A percentile compares a stretch with the other conserved stretches of the same genome.
phyloP scores from a whole-genome alignment of 2,888 invertebrate species.

The Teleogryllus oceanicus region DNA sequence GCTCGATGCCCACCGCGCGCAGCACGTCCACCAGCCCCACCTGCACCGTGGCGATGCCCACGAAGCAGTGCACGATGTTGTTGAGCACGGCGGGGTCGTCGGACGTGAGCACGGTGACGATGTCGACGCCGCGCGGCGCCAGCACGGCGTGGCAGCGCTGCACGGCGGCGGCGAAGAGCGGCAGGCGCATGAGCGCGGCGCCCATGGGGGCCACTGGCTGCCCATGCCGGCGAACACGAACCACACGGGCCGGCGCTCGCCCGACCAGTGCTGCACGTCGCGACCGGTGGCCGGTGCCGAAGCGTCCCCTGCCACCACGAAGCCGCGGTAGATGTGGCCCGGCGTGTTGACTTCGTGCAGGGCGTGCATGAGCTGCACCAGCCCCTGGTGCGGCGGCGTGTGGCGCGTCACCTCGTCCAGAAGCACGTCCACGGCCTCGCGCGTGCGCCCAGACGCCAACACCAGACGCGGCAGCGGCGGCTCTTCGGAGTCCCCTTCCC shows the following conservation, averaged over 20 bases:
- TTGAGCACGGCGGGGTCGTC: slow-evolving; percentile 60
- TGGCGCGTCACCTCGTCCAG: slow-evolving; percentile 51
- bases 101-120: slow-evolving; percentile 60
- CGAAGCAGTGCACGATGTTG: slow-evolving; percentile 67
- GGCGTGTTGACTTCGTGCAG: slow-evolving; percentile 44
- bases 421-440: slow-evolving; percentile 67
- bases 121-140: slow-evolving; percentile 60
- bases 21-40: slow-evolving; percentile 62
- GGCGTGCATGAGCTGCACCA: slow-evolving; percentile 51
- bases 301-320: slow-evolving; percentile 37
- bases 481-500: background rate
- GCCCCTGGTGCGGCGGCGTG: slow-evolving; percentile 43
- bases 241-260: slow-evolving; percentile 70
- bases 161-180: slow-evolving; percentile 69
- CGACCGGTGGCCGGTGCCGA: background rate
- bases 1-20: slow-evolving; percentile 56
- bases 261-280: slow-evolving; percentile 56
- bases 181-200: slow-evolving; percentile 66
- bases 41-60: slow-evolving; percentile 68
- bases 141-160: slow-evolving; percentile 61
- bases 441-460: slow-evolving; percentile 80
- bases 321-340: slow-evolving; percentile 64
- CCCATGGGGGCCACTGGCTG: slow-evolving; percentile 85
- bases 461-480: slow-evolving; percentile 61
- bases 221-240: slow-evolving; percentile 92